phyloP scores from a whole-genome alignment of 2,113 vertebrate species.

The Thamnaconus septentrionalis region DNA sequence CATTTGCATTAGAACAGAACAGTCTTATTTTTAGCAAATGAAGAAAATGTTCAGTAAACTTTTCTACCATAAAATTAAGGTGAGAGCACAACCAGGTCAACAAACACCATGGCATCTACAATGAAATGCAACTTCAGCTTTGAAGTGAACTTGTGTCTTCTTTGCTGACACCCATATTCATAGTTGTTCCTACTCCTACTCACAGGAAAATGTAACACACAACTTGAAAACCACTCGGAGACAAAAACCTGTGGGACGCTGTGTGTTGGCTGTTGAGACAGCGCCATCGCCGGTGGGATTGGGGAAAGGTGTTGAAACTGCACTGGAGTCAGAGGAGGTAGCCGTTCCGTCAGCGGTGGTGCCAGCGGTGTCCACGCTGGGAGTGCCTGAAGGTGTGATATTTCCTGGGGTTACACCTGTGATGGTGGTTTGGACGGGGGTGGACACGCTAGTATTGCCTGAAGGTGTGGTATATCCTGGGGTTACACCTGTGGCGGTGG shows the following conservation, averaged over 20 bases:
- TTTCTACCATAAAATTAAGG: too few relatives aligned
- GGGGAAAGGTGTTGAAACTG: background rate
- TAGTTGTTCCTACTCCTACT: too few relatives aligned
- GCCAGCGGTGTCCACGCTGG: background rate
- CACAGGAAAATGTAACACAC: background rate
- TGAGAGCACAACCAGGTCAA: too few relatives aligned
- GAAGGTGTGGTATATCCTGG: background rate
- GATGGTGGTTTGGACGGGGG: background rate
- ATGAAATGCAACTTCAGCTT: too few relatives aligned
- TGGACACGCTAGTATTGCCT: background rate
- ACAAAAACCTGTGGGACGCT: conserved; percentile 38
- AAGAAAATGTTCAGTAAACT: too few relatives aligned
- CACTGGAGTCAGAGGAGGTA: too few relatives aligned
- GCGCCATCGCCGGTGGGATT: conserved; percentile 31
- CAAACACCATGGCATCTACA: too few relatives aligned
- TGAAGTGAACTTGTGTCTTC: too few relatives aligned
- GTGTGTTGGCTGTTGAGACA: conserved; percentile 16
- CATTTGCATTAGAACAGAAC: too few relatives aligned
- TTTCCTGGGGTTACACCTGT: background rate
- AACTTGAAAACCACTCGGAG: background rate
- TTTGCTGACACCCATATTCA: background rate
- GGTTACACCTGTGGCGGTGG: background rate
- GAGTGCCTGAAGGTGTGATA: background rate
- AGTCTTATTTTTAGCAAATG: too few relatives aligned
- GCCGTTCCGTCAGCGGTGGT: conserved; percentile 4